Percentiles rank a stretch among this genome's conserved stretches.
phyloP scores from a whole-genome alignment of 2,888 invertebrate species.

The Pristionchus arcanus region DNA sequence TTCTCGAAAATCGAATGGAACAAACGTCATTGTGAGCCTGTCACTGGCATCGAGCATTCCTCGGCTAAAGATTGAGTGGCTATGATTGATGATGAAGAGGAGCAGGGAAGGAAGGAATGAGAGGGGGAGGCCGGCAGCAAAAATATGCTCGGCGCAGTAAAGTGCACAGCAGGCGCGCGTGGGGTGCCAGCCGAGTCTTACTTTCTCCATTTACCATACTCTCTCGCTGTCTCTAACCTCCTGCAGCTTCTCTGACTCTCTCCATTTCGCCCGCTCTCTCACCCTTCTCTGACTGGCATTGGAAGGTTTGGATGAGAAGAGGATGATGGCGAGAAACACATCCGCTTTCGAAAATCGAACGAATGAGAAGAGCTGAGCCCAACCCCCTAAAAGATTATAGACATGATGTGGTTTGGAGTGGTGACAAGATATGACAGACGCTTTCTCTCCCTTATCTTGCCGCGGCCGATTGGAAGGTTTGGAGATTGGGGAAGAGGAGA shows the following conservation, averaged over 20 bases:
- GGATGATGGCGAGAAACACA: not conserved
- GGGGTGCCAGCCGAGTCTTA: not conserved
- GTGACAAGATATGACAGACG: too few species aligned
- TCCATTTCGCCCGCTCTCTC: too few species aligned
- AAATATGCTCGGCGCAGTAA: slow-evolving; percentile 12
- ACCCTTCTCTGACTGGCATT: too few species aligned
- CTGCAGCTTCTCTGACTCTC: too few species aligned
- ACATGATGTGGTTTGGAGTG: not conserved
- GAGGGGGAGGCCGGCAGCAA: not conserved
- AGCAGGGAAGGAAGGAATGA: not conserved
- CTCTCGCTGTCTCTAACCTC: not conserved
- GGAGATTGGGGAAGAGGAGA: not conserved
- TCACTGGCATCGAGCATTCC: not conserved
- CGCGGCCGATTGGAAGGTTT: not conserved
- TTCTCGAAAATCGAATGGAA: not conserved
- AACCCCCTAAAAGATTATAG: not conserved
- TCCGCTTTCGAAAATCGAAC: not conserved
- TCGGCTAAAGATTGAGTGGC: slow-evolving; percentile 10
- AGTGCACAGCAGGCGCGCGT: slow-evolving; percentile 21
- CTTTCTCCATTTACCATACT: not conserved
- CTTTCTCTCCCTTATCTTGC: too few species aligned
- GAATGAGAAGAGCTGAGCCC: not conserved
- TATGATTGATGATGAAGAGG: not conserved
- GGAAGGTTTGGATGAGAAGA: not conserved
- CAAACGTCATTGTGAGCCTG: not conserved